Percentiles rank a stretch among this genome's conserved stretches.
Conservation (phyloP, 2,888 invertebrate species). For the Mesodorylaimus sp. region DNA sequence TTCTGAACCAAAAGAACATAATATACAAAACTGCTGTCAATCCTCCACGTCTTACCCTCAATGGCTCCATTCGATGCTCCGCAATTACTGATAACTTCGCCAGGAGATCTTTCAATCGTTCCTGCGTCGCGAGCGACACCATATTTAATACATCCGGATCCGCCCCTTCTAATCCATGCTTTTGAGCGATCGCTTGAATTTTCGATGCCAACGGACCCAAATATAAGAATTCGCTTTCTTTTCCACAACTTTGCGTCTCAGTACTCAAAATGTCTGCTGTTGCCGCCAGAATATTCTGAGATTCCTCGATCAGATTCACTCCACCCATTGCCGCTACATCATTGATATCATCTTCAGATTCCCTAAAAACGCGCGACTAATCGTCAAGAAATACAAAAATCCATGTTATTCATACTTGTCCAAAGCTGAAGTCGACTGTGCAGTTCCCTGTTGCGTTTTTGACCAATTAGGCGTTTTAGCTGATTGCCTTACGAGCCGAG, state of each 20-base stretch:
- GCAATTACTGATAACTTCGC: slow-evolving; percentile 78
- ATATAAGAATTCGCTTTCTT: slow-evolving; percentile 67
- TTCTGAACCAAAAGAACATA: too few relatives aligned
- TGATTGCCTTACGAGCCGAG: too few relatives aligned
- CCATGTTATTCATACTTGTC: too few relatives aligned
- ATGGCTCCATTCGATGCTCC: slow-evolving; percentile 78
- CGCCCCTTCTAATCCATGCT: too few relatives aligned
- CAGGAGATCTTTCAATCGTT: slow-evolving; percentile 67
- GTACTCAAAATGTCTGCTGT: slow-evolving; percentile 66
- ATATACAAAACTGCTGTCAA: too few relatives aligned
- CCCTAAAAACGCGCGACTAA: too few relatives aligned
- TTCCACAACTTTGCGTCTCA: slow-evolving; percentile 70
- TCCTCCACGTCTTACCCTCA: slow-evolving; percentile 55
- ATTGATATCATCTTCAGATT: slow-evolving; percentile 72
- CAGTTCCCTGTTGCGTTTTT: too few relatives aligned
- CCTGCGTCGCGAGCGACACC: slow-evolving; percentile 81
- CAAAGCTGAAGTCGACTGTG: too few relatives aligned
- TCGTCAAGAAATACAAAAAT: too few relatives aligned
- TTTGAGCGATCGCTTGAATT: slow-evolving; percentile 10
- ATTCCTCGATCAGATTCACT: slow-evolving; percentile 86
- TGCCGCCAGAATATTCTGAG: slow-evolving; percentile 73
- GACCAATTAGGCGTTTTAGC: too few relatives aligned
- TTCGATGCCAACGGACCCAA: slow-evolving; percentile 46
- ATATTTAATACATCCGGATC: slow-evolving; percentile 63
- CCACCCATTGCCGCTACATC: slow-evolving; percentile 98